Percentiles rank a stretch among this genome's conserved stretches.
phyloP scores from a whole-genome alignment of 2,888 invertebrate species.

The Cybosia mesomella region DNA sequence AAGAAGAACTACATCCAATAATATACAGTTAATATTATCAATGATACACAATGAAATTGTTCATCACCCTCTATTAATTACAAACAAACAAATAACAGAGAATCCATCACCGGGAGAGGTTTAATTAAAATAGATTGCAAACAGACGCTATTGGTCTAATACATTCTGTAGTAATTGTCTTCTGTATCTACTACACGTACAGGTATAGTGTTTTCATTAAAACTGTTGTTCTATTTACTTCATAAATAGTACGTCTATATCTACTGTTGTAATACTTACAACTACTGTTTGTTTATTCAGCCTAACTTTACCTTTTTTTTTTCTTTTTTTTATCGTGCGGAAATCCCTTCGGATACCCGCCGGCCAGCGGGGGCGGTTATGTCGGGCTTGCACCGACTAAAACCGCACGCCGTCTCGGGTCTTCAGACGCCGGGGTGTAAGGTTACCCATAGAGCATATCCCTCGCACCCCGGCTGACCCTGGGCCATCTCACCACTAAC shows the following conservation, averaged over 20 bases:
- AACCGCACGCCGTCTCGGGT: no score
- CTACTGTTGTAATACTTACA: not conserved
- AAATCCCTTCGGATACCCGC: no score
- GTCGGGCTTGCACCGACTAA: no score
- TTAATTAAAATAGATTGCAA: slow-evolving; percentile 43
- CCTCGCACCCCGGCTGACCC: no score
- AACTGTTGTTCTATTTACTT: not conserved
- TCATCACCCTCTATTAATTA: slow-evolving; percentile 34
- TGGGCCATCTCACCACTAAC: no score
- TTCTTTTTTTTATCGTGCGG: no score
- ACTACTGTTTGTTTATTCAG: not conserved
- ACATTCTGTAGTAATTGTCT: slow-evolving; percentile 9
- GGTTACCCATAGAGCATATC: no score
- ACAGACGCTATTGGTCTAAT: slow-evolving; percentile 17
- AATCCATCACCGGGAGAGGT: slow-evolving; percentile 35
- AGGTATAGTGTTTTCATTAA: not conserved
- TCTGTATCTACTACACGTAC: not conserved
- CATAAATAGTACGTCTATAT: not conserved
- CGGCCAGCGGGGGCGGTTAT: no score
- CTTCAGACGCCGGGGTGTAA: no score
- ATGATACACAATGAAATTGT: slow-evolving; percentile 24
- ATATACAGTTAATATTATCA: slow-evolving; percentile 3
- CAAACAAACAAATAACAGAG: slow-evolving; percentile 9
- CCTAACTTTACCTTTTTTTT: not conserved
- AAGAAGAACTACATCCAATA: not conserved